These are phyloP conservation scores for Sylvietta virens DNA, from an alignment of 2,113 vertebrate species.

Conservation along the genomic window DNA sequence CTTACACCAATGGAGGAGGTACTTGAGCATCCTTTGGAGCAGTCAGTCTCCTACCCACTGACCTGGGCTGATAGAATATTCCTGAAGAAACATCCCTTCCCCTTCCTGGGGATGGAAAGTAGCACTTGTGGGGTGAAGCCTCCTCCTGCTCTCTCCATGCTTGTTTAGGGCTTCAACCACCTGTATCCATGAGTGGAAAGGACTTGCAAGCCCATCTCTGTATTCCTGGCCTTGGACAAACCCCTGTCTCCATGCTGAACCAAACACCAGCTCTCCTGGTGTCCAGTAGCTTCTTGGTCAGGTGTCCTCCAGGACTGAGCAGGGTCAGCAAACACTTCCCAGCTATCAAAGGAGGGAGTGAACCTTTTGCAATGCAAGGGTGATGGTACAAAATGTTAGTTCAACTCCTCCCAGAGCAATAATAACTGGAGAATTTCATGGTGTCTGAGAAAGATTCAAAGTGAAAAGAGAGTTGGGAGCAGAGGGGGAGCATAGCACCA, in stretches of 20 bases:
- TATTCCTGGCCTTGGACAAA: neutral
- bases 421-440: neutral
- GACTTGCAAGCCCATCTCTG: neutral
- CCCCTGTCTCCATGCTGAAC: neutral
- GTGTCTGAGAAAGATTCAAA: neutral
- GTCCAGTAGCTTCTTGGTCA: neutral
- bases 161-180: neutral
- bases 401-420: neutral
- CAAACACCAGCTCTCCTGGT: neutral
- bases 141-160: neutral
- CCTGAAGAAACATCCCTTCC: neutral
- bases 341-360: accelerated
- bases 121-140: accelerated
- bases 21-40: neutral
- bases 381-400: neutral
- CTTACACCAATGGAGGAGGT: constrained; percentile 84
- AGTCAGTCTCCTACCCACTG: neutral
- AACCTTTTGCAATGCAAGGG: neutral
- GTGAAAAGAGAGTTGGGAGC: neutral
- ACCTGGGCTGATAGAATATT: neutral
- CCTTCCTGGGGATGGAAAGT: neutral
- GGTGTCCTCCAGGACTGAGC: neutral
- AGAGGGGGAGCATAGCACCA: neutral
- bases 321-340: neutral
- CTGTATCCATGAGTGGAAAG: neutral